These are phyloP conservation scores for Cossypha dichroa DNA, from an alignment of 2,797 vertebrate species.

Conservation along the genomic window DNA sequence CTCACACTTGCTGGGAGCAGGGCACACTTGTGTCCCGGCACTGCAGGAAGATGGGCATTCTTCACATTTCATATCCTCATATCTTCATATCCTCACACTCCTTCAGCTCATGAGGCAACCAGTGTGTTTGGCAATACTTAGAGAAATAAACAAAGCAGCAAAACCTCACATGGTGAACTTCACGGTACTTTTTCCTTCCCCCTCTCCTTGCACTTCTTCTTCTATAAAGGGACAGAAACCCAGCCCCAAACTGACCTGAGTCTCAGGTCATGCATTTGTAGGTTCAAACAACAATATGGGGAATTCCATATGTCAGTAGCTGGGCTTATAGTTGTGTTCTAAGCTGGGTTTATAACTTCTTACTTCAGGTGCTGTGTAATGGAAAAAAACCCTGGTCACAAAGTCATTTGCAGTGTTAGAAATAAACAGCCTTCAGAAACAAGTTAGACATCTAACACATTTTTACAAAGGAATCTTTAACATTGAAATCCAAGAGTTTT, in stretches of 20 bases:
- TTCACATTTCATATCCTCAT: no score
- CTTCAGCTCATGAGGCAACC: neutral
- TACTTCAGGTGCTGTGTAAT: neutral
- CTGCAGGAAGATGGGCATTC: rapidly evolving
- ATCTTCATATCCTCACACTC: neutral
- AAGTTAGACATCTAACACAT: neutral
- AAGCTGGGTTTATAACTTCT: neutral
- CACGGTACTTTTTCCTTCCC: neutral
- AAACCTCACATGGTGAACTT: neutral
- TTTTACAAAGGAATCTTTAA: neutral
- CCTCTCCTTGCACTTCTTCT: neutral
- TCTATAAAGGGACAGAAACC: neutral
- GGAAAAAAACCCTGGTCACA: neutral
- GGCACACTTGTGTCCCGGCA: neutral
- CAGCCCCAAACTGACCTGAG: neutral
- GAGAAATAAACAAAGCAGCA: neutral
- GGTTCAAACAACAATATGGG: neutral
- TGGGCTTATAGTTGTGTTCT: neutral
- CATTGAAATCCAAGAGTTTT: neutral
- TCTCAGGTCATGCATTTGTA: neutral
- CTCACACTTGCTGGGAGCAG: rapidly evolving
- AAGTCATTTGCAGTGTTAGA: neutral
- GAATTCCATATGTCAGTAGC: neutral
- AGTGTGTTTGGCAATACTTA: neutral
- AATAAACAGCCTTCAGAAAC: neutral